Evolutionary conservation across 2,797 vertebrate genomes (phyloP).

Genomic region (Micromesistius poutassou): DNA sequence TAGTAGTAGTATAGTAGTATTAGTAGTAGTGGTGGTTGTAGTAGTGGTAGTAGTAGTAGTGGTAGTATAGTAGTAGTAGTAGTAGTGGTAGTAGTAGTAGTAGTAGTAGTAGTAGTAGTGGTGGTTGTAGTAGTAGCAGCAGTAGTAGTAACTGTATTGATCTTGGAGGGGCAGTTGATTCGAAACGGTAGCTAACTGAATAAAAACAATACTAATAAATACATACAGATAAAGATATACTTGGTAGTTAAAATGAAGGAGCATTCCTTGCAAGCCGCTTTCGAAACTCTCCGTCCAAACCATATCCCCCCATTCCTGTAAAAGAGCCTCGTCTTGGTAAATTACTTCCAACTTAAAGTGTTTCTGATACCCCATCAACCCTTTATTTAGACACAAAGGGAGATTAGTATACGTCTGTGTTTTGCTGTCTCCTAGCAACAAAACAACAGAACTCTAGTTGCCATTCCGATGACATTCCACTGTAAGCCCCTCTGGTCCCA

Average conservation of each 20-base stretch:
- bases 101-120: no score
- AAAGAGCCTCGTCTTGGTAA: not conserved
- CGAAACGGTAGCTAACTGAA: no score
- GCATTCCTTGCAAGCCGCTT: not conserved
- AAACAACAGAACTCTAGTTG: slow-evolving; percentile 36
- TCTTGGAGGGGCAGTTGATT: no score
- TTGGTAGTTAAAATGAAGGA: not conserved
- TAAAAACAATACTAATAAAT: not conserved
- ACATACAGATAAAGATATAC: not conserved
- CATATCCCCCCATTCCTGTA: not conserved
- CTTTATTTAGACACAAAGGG: slow-evolving; percentile 33
- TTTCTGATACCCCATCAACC: not conserved
- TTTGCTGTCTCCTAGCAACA: slow-evolving; percentile 58
- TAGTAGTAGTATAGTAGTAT: no score
- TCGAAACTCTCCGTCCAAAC: not conserved
- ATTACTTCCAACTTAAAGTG: not conserved
- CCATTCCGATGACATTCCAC: slow-evolving; percentile 41
- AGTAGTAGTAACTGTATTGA: no score
- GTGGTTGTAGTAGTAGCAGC: no score
- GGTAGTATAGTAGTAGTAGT: no score
- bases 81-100: no score
- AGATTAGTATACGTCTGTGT: slow-evolving; percentile 25
- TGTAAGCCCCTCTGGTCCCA: slow-evolving; percentile 31
- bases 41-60: no score
- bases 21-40: no score